phyloP scores from a whole-genome alignment of 2,113 vertebrate genomes.

The Todiramphus chloris region DNA sequence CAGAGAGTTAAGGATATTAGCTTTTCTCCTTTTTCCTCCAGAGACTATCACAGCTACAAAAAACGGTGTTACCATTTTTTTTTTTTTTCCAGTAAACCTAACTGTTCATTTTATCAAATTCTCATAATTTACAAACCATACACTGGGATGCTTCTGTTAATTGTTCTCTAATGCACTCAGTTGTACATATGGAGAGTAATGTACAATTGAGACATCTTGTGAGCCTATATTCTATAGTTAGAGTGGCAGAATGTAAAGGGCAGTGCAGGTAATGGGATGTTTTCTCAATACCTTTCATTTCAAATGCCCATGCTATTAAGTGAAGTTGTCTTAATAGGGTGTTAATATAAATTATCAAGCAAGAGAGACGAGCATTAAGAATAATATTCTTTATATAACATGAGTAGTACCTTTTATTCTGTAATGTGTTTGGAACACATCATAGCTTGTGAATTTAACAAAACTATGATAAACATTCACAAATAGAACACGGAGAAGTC shows the following conservation, averaged over 20 bases:
- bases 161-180: not conserved
- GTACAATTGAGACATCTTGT: not conserved
- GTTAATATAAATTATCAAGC: not conserved
- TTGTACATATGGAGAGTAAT: not conserved
- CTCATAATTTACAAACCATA: not conserved
- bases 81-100: not conserved
- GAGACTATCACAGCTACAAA: not conserved
- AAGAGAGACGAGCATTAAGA: not conserved
- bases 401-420: not conserved
- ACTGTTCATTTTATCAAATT: not conserved
- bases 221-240: not conserved
- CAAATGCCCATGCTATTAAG: not conserved
- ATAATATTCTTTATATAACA: not conserved
- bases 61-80: fast-evolving
- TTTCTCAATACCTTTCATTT: not conserved
- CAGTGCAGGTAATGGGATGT: not conserved
- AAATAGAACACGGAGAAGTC: not conserved
- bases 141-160: not conserved
- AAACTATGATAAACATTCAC: not conserved
- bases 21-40: not conserved
- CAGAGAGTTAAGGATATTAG: not conserved
- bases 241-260: not conserved
- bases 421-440: not conserved
- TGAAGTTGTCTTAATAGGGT: not conserved
- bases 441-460: not conserved